Evolutionary conservation across 2,888 invertebrate species (phyloP).

Genomic region (Agrotis clavis): DNA sequence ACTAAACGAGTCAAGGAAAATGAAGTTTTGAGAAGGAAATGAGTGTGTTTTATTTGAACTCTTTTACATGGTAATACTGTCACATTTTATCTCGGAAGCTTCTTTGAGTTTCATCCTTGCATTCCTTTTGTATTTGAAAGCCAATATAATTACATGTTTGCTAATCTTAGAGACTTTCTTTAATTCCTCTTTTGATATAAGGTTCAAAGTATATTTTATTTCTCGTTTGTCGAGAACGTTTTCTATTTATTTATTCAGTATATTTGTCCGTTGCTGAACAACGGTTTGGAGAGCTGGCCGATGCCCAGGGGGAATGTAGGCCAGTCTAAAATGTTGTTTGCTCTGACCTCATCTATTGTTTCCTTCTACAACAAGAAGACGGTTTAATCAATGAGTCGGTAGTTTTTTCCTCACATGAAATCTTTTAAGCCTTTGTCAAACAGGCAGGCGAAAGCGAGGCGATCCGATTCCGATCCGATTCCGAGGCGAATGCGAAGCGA

Average conservation of each 20-base stretch:
- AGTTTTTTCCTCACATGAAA: constrained; percentile 24
- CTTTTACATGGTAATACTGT: constrained; percentile 66
- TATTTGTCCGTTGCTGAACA: constrained; percentile 42
- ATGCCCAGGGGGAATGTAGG: constrained; percentile 52
- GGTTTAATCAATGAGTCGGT: constrained; percentile 54
- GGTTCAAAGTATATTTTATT: constrained; percentile 29
- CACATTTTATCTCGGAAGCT: constrained; percentile 63
- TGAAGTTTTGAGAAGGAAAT: constrained; percentile 65
- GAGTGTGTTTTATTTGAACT: constrained; percentile 71
- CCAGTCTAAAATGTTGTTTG: constrained; percentile 59
- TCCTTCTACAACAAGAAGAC: constrained; percentile 47
- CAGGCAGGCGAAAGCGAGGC: no score
- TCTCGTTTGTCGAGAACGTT: constrained; percentile 23
- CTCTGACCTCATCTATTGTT: constrained; percentile 58
- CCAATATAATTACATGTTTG: constrained; percentile 50
- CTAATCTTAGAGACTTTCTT: constrained; percentile 42
- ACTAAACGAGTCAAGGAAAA: constrained; percentile 76
- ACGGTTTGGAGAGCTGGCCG: constrained; percentile 50
- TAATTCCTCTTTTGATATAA: constrained; percentile 36
- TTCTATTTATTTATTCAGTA: constrained; percentile 51
- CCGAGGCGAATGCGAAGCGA: no score
- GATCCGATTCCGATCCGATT: no score
- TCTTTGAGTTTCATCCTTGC: constrained; percentile 63
- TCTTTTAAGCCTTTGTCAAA: not conserved
- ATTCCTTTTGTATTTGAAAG: constrained; percentile 64